A percentile compares a stretch with the other conserved stretches of the same genome.
phyloP scores from a whole-genome alignment of 2,113 vertebrate genomes.

The Poecile atricapillus region DNA sequence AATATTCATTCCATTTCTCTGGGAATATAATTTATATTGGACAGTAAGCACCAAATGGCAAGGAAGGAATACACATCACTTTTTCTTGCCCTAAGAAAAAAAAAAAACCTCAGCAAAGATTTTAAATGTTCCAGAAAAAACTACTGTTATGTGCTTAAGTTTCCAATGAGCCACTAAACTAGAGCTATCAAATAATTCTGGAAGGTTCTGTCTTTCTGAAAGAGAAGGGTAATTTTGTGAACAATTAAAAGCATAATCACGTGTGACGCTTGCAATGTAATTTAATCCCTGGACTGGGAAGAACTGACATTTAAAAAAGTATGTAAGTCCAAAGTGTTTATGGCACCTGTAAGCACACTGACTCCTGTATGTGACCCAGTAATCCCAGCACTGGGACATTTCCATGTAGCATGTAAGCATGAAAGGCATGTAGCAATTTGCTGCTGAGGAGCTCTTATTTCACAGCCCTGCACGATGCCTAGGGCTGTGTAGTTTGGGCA shows the following conservation, averaged over 20 bases:
- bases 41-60: not conserved
- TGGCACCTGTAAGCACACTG: not conserved
- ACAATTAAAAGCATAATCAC: not conserved
- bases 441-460: not conserved
- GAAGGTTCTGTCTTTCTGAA: not conserved
- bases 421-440: not conserved
- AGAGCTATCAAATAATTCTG: not conserved
- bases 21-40: not conserved
- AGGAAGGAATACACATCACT: not conserved
- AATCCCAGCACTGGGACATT: not conserved
- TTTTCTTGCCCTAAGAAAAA: not conserved
- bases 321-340: not conserved
- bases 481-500: not conserved
- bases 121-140: slow-evolving; percentile 1
- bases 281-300: not conserved
- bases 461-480: not conserved
- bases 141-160: not conserved
- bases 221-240: not conserved
- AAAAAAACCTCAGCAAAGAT: not conserved
- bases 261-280: not conserved
- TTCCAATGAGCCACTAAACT: not conserved
- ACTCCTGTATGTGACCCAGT: not conserved
- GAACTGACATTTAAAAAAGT: not conserved
- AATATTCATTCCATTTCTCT: not conserved
- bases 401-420: too few relatives aligned